Percentiles rank a stretch among this genome's conserved stretches.
Evolutionary conservation across 2,888 invertebrate species (phyloP).

Genomic region (Orthosia gothica): DNA sequence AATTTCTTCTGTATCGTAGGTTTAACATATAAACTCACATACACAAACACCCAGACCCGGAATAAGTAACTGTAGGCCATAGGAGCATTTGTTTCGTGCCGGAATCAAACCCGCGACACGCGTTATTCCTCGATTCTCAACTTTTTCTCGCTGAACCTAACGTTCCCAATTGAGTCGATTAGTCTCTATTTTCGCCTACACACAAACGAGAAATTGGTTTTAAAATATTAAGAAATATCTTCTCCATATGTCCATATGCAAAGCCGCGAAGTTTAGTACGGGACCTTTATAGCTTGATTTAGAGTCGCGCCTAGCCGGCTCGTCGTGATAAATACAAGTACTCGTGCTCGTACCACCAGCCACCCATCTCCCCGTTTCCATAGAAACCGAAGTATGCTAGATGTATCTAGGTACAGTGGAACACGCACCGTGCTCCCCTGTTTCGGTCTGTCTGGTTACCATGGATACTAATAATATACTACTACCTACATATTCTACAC

Average conservation of each 20-base stretch:
- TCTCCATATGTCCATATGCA: neutral
- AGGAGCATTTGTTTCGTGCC: no score
- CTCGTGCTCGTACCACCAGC: neutral
- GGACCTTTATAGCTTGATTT: neutral
- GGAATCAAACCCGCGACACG: no score
- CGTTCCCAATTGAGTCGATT: neutral
- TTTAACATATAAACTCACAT: no score
- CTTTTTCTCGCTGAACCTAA: neutral
- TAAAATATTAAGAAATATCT: neutral
- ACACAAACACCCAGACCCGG: no score
- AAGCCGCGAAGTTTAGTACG: neutral
- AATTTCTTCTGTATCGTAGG: no score
- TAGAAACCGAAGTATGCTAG: neutral
- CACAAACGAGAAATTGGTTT: neutral
- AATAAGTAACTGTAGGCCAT: no score
- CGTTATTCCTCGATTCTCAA: neutral
- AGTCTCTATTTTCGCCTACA: neutral
- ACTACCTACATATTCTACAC: neutral
- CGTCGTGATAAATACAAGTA: neutral
- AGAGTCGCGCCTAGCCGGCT: neutral
- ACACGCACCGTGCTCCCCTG: neutral
- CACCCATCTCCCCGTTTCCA: neutral
- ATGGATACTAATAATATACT: neutral
- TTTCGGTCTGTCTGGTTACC: neutral
- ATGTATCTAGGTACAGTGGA: neutral